Conservation (phyloP, 2,797 vertebrate genomes). For the Cynopterus sphinx region DNA sequence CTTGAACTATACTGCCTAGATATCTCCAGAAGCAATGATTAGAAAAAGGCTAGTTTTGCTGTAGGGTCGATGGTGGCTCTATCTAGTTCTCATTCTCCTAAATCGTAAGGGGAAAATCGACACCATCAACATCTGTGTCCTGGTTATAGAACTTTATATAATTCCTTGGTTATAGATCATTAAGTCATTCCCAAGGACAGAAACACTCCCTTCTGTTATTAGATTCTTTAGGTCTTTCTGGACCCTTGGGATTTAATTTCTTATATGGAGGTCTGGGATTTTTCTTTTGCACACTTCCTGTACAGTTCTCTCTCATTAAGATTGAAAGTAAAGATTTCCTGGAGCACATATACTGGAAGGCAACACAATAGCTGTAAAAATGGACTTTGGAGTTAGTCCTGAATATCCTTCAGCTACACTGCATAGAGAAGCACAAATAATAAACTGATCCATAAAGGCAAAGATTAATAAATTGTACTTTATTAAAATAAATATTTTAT, state of each 20-base stretch:
- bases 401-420: not conserved
- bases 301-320: not conserved
- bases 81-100: not conserved
- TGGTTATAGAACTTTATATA: conserved; percentile 26
- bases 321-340: not conserved
- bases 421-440: conserved; percentile 20
- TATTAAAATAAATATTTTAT: conserved; percentile 52
- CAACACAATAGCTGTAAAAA: not conserved
- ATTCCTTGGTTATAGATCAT: not conserved
- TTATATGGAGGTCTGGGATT: not conserved
- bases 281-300: conserved; percentile 2
- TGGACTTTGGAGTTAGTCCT: not conserved
- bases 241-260: not conserved
- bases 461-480: not conserved
- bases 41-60: not conserved
- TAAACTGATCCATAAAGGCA: not conserved
- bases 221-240: not conserved
- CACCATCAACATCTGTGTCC: not conserved
- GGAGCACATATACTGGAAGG: not conserved
- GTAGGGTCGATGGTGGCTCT: not conserved
- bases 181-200: conserved; percentile 4
- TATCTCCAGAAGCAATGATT: conserved; percentile 38
- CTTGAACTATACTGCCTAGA: not conserved
- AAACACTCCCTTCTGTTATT: not conserved
- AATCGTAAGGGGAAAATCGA: not conserved